Percentiles rank a stretch among this genome's conserved stretches.
phyloP scores from a whole-genome alignment of 1,140 invertebrate species.

The Brachionus paranguensis region DNA sequence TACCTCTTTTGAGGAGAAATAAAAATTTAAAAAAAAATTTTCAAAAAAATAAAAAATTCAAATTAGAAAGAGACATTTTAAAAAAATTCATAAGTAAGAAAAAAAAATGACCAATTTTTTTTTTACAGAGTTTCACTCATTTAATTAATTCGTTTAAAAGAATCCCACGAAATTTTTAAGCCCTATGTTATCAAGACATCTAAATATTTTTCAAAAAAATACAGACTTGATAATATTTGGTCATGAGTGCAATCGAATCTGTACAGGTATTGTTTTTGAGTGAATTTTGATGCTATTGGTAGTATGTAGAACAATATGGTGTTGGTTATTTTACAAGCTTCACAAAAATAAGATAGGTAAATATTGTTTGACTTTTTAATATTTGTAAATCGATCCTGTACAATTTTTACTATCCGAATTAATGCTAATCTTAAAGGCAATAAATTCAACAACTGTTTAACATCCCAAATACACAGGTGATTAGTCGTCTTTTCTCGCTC shows the following conservation, averaged over 20 bases:
- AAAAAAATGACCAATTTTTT: too few relatives aligned
- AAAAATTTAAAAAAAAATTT: too few relatives aligned
- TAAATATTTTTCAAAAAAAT: neutral
- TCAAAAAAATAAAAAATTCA: too few relatives aligned
- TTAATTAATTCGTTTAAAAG: too few relatives aligned
- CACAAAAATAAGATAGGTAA: slow-evolving; percentile 1
- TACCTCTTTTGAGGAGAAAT: too few relatives aligned
- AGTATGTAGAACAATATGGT: neutral
- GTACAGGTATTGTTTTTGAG: neutral
- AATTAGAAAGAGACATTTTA: too few relatives aligned
- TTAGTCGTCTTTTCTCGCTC: neutral
- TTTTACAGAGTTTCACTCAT: too few relatives aligned
- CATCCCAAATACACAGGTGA: slow-evolving; percentile 18
- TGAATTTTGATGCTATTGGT: neutral
- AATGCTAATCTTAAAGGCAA: neutral
- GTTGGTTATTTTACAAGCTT: neutral
- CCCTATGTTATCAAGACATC: too few relatives aligned
- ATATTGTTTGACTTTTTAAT: slow-evolving; percentile 7
- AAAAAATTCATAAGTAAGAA: too few relatives aligned
- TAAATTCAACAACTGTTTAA: slow-evolving; percentile 6
- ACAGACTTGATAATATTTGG: neutral
- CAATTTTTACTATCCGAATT: slow-evolving; percentile 12
- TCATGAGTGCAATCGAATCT: neutral
- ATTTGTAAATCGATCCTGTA: slow-evolving; percentile 14
- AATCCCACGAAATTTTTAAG: too few relatives aligned